These are phyloP conservation scores for Pogonomyrmex californicus DNA, from an alignment of 1,140 invertebrate species.

Conservation along the genomic window DNA sequence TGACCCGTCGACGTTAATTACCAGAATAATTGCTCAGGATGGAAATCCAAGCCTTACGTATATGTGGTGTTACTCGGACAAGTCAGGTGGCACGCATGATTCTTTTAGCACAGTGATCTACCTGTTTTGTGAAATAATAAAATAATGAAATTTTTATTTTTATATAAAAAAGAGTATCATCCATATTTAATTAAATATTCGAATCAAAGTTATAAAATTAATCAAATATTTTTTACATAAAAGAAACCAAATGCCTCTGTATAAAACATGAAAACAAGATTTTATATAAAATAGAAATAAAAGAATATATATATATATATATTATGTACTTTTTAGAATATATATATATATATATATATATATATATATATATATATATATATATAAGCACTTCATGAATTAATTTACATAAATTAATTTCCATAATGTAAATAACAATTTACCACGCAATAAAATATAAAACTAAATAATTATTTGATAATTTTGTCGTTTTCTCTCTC, in stretches of 20 bases:
- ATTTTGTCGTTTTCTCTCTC: not conserved
- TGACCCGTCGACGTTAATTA: constrained; percentile 82
- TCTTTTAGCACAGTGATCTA: not conserved
- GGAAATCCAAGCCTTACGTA: constrained; percentile 79
- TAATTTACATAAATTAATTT: not conserved
- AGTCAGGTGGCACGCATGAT: constrained; percentile 44
- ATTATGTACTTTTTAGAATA: too few relatives aligned
- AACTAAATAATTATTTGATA: constrained; percentile 13
- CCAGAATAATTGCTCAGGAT: constrained; percentile 80
- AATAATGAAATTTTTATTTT: constrained; percentile 8
- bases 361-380: too few relatives aligned
- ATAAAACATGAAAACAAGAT: not conserved
- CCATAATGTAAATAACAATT: not conserved
- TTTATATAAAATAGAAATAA: not conserved
- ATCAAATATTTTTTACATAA: not conserved
- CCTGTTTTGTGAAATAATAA: not conserved
- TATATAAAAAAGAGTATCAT: not conserved
- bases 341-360: too few relatives aligned
- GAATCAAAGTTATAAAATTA: not conserved
- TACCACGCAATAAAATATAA: not conserved
- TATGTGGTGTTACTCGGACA: constrained; percentile 23
- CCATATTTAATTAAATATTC: constrained; percentile 1
- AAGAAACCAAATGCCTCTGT: not conserved
- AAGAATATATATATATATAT: too few relatives aligned
- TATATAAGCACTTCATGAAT: not conserved